phyloP scores from a whole-genome alignment of 2,888 invertebrate genomes.

The Amblyjoppa proteus region DNA sequence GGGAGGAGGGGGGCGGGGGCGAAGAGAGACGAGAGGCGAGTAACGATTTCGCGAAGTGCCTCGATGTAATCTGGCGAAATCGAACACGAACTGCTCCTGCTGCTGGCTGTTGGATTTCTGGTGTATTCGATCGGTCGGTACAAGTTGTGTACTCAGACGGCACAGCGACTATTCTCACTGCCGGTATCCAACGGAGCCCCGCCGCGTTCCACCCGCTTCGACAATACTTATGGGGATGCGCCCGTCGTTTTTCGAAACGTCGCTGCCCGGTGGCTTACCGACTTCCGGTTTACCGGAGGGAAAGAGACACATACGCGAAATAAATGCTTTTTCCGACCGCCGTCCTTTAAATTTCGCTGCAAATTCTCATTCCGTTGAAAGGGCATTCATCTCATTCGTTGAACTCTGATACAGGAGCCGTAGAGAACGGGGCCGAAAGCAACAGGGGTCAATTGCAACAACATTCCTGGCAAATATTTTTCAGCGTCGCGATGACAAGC shows the following conservation, averaged over 20 bases:
- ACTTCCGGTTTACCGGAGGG: conserved; percentile 26
- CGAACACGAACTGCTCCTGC: conserved; percentile 57
- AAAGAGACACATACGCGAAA: conserved; percentile 6
- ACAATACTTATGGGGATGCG: conserved; percentile 43
- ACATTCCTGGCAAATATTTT: no score
- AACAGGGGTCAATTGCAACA: no score
- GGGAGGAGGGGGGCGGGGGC: conserved; percentile 19
- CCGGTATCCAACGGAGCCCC: conserved; percentile 32
- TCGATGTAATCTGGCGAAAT: conserved; percentile 62
- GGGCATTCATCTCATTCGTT: not conserved
- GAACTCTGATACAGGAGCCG: not conserved
- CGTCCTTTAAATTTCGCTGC: not conserved
- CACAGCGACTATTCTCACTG: conserved; percentile 37
- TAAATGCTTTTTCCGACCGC: conserved; percentile 23
- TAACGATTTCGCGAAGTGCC: conserved; percentile 62
- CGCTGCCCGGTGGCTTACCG: conserved; percentile 1
- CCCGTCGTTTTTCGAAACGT: conserved; percentile 14
- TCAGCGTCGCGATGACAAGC: no score
- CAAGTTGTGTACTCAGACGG: conserved; percentile 20
- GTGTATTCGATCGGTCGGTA: conserved; percentile 19
- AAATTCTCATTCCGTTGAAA: not conserved
- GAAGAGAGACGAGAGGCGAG: conserved; percentile 37
- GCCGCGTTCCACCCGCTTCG: conserved; percentile 4
- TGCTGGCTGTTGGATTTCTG: conserved; percentile 34
- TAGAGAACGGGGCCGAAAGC: no score